Evolutionary conservation across 2,888 invertebrate species (phyloP), one percentile per base, ranked within the genome.

Genomic region (Plutella xylostella): DNA sequence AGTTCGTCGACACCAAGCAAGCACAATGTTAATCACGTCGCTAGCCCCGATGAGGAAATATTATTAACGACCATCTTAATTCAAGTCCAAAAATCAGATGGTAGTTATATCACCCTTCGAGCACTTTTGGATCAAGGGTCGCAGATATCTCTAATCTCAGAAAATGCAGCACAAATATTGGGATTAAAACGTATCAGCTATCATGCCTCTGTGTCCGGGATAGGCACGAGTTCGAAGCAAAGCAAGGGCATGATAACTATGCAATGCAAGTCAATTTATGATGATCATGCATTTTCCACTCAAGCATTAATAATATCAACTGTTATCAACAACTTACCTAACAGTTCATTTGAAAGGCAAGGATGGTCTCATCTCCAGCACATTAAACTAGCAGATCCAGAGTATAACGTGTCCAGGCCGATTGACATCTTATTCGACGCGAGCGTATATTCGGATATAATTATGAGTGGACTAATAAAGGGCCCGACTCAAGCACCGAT

Each of bases 51-150:
- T n/a, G n/a, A n/a, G n/a, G 46, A 45, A 45, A 46, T 46, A 18
- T 33, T 48, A 20, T 41, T 52, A 37, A 39, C 51, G 1, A 53
- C 51, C 14, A 46, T 48, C 1, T 11, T 51, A 1, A 19, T 54
- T 3, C 44, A 48, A 12, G 48, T 50, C 4, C 33, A 38, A 47
- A 40, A 37, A 41, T 34, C 18, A 6, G 48, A 54, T 43, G 52
- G 47, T 1, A 45, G 30, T 3, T 42, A 47, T 37, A 35, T 43
- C 15, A 30, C 4, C 4, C 22, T 51, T 39, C 25, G 53, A 25
- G 53, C 49, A 5, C 42, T 55, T 3, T 41, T 54, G 0, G 48
- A 52, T 39, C 55, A 50, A 34, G 51, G 52, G 1, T 51, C 51
- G 3, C 49, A 52, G 35, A 44, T 41, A 21, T 51, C 51, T 1